Base-by-base conservation (phyloP, 2,888 invertebrate species). In the Hydriomena furcata region DNA sequence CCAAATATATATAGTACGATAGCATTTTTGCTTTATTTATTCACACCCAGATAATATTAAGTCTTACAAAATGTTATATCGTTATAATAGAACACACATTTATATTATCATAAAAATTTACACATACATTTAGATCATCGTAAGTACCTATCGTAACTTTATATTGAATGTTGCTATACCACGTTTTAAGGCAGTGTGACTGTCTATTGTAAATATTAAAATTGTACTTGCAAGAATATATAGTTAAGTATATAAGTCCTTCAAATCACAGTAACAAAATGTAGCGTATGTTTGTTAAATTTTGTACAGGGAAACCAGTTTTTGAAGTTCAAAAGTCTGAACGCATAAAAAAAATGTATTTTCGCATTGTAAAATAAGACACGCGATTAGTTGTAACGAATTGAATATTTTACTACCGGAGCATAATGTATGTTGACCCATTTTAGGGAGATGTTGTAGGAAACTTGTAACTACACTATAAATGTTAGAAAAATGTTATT, bases 181-280 rank as follows among this genome's bases (percentile, higher is more conserved):
- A 68, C 57, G 41, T 62, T 60, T 63, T 58, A 52, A 55, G 61
- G 51, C 66, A 66, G 66, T 67, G 38, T 62, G 59, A 66, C 67
- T 67, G 66, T 62, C 58, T 50, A 36, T 43, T 58, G 57, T 61
- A 57, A 43, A 66, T 66, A 56, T 61, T 63, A 35, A 28, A 66
- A 64, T 52, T 63, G 44, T 52, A 54, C 38, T 52, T 57, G 55
- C 61, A 59, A 60, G 53, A 58, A 55, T 56, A 55, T 50, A 51
- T 8, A 28, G n/a, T n/a, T n/a, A n/a, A n/a, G n/a, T n/a, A n/a
- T 20, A 51, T 52, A 44, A 59, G 52, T 66, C 70, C 85, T 90
- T 89, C 90, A 88, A 80, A 86, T 89, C 89, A 89, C 90, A 89
- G 65, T 88, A 88, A 89, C 89, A 88, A 88, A 85, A 82, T 84